phyloP scores from a whole-genome alignment of 2,113 vertebrate species.

The Macroglossus sobrinus region DNA sequence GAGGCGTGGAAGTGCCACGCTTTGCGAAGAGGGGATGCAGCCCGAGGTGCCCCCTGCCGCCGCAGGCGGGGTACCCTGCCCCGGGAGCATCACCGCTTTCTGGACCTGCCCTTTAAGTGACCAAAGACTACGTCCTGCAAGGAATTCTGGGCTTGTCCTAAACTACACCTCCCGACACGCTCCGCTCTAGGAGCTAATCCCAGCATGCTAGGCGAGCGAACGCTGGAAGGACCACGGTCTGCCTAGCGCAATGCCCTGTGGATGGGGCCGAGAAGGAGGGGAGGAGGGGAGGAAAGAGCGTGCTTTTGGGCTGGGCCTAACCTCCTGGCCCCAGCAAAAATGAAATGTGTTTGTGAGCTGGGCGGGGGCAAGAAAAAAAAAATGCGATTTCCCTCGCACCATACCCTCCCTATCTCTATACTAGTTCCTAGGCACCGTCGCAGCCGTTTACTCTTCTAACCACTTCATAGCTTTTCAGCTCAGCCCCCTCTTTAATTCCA shows the following conservation, averaged over 20 bases:
- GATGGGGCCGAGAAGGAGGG: not conserved
- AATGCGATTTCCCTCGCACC: accelerated
- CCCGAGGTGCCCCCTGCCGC: constrained; percentile 51
- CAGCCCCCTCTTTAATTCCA: not conserved
- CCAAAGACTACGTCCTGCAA: accelerated
- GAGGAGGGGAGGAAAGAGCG: not conserved
- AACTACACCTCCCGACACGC: constrained; percentile 47
- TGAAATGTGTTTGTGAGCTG: too few relatives aligned
- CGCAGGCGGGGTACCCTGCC: constrained; percentile 75
- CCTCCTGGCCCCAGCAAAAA: accelerated
- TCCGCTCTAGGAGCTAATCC: not conserved
- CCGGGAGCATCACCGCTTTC: constrained; percentile 77
- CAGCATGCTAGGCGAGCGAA: not conserved
- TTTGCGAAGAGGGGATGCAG: constrained; percentile 70
- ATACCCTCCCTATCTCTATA: accelerated
- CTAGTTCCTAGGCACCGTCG: accelerated
- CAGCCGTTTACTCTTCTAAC: accelerated
- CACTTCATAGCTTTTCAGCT: not conserved
- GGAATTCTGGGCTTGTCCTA: too few relatives aligned
- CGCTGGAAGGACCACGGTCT: accelerated
- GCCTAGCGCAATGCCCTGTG: accelerated
- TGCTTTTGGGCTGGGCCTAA: accelerated
- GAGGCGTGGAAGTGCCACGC: constrained; percentile 84
- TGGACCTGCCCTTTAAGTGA: constrained; percentile 66
- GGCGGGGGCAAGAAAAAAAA: too few relatives aligned